Evolutionary conservation across 2,888 invertebrate genomes (phyloP).

Genomic region (Tenthredo livida): DNA sequence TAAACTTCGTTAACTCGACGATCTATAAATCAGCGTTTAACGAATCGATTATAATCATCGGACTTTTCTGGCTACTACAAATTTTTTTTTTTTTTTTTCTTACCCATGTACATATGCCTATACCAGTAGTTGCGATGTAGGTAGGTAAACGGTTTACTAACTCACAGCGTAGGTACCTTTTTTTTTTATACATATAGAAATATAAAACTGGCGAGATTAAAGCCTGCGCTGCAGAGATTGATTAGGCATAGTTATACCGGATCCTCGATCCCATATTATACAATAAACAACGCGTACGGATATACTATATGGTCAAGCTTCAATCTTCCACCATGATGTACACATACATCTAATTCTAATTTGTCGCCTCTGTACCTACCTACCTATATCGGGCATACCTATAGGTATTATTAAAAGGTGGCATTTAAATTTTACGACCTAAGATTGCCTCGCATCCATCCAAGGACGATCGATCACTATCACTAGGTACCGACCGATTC

Average conservation of each 20-base stretch:
- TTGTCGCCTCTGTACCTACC: not conserved
- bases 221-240: conserved; percentile 21
- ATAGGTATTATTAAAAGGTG: conserved; percentile 29
- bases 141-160: conserved; percentile 32
- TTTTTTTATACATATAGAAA: not conserved
- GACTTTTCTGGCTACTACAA: conserved; percentile 38
- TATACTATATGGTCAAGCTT: not conserved
- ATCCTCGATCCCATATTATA: conserved; percentile 7
- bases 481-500: not conserved
- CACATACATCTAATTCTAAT: conserved; percentile 23
- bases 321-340: not conserved
- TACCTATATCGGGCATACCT: not conserved
- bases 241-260: conserved; percentile 32
- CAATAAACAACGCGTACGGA: not conserved
- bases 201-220: conserved; percentile 35
- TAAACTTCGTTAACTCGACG: conserved; percentile 29
- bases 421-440: conserved; percentile 39
- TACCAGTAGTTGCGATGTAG: not conserved
- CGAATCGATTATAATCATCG: conserved; percentile 35
- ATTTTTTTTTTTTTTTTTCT: not conserved
- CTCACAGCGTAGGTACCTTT: not conserved
- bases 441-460: conserved; percentile 23
- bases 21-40: conserved; percentile 48
- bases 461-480: conserved; percentile 25
- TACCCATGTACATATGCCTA: not conserved